phyloP scores from a whole-genome alignment of 2,888 invertebrate species.

The Synergus gifuensis region DNA sequence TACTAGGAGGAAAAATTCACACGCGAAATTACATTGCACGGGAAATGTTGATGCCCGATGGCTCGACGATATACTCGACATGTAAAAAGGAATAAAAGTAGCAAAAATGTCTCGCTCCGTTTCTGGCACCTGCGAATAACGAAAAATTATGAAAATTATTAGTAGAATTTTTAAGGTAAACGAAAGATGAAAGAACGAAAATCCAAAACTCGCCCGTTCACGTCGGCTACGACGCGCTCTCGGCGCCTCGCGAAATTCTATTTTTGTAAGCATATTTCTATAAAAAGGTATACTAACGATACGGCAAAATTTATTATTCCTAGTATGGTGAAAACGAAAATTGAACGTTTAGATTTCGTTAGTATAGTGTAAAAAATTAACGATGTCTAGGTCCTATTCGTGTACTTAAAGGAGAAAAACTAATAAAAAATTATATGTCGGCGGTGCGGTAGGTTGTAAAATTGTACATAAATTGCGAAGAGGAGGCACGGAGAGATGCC shows the following conservation, averaged over 20 bases:
- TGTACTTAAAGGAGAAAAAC: conserved; percentile 72
- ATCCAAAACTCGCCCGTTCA: conserved; percentile 69
- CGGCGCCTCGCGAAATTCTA: conserved; percentile 77
- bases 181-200: conserved; percentile 17
- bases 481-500: conserved; percentile 78
- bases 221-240: conserved; percentile 72
- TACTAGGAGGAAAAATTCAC: conserved; percentile 68
- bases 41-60: conserved; percentile 72
- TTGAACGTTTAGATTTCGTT: conserved; percentile 78
- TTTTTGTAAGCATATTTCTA: conserved; percentile 79
- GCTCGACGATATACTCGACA: conserved; percentile 51
- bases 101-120: conserved; percentile 46
- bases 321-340: conserved; percentile 77
- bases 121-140: conserved; percentile 31
- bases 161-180: conserved; percentile 46
- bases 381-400: conserved; percentile 78
- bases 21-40: conserved; percentile 74
- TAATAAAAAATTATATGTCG: conserved; percentile 76
- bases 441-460: conserved; percentile 79
- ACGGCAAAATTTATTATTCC: conserved; percentile 78
- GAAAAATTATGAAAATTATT: conserved; percentile 47
- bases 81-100: conserved; percentile 47
- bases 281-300: conserved; percentile 77
- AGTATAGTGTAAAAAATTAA: conserved; percentile 78
- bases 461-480: conserved; percentile 82